Evolutionary conservation across 2,797 vertebrate genomes (phyloP), one percentile per base, ranked within the genome.

Genomic region (Podargus strigoides): DNA sequence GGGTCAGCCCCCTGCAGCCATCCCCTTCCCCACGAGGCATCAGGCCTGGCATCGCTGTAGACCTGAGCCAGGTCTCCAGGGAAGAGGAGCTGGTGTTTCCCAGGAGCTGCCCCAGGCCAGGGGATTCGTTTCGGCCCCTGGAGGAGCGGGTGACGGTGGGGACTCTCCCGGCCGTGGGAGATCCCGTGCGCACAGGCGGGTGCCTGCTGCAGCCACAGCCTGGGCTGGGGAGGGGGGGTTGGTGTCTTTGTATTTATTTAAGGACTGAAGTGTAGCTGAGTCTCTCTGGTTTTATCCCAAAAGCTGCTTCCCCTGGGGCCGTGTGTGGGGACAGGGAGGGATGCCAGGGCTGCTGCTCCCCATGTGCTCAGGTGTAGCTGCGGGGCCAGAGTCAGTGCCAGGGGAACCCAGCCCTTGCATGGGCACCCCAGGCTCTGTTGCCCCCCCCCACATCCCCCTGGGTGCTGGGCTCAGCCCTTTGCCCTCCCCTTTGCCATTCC

Each of bases 181-280:
- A 36, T 26, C 69, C 68, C 42, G 8, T 32, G 26, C 60, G 52
- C 1, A 0, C 87, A 80, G 89, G 84, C 89, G 2, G 26, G 66
- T 91, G 89, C 91, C 84, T 85, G 90, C 87, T 5, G 0, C 70
- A 89, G 85, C 72, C 18, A 4, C 14, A 52, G 82, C 72, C 85
- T 0, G 0, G 41, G 85, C 87, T 53, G 87, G 85, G 64, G 50
- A 41, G 73, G 70, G 91, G 76, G 70, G 91, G 76, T 87, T 78
- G 90, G 42, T 95, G 92, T 95, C 79, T 91, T 93, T 8, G 58
- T 96, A 93, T 94, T 96, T 97, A 96, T 96, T 96, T 95, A 96
- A 96, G 90, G 94, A 95, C 92, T 92, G 89, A 95, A 96, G 94
- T 87, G 88, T 75, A 94, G 18, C 84, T 7, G 37, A 91, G 84